Evolutionary conservation across 2,113 vertebrate genomes (phyloP), one percentile per base, ranked within the genome.

Genomic region (Eidolon helvum): DNA sequence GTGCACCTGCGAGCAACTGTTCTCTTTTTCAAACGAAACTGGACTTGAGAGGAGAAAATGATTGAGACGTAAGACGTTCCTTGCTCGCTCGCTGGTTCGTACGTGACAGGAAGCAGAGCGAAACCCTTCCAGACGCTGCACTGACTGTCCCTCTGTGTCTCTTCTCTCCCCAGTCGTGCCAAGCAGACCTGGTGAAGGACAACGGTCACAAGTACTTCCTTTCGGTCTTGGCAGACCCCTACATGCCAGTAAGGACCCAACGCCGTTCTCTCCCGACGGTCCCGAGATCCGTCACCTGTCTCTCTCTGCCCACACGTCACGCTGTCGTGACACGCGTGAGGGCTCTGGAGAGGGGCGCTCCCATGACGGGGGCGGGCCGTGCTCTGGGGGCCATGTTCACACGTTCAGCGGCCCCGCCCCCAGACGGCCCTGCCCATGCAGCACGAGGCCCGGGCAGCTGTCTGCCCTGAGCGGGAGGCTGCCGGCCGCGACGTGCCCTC

Each of bases 171-270:
- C 98, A 99, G 99, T 99, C 99, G 0, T 99, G 99, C 98, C 99
- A 99, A 95, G 99, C 99, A 24, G 99, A 99, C 98, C 99, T 99
- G 78, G 99, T 99, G 94, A 99, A 99, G 98, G 99, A 99, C 99
- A 99, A 99, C 5, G 99, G 99, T 0, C 99, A 99, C 99, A 99
- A 99, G 97, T 99, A 99, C 98, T 99, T 99, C 98, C 99, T 99
- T n/a, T 99, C 99, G 0, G 99, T 99, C 87, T 91, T 99, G 98
- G 99, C 99, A 1, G 99, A 99, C 96, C 99, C 99, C 0, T 99
- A 99, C 98, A 99, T 99, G 99, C 99, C 99, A 1, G 99, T 99
- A 99, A 99, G 99, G 97, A 97, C 88, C 10, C 50, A 2, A 30
- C n/a, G 1, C 53, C 15, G 0, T 75, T 68, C 61, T 48, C 43